Percentiles rank a stretch among this genome's conserved stretches.
These are phyloP conservation scores for Monomorium pharaonis DNA, from an alignment of 1,140 invertebrate genomes.

Conservation along the genomic window DNA sequence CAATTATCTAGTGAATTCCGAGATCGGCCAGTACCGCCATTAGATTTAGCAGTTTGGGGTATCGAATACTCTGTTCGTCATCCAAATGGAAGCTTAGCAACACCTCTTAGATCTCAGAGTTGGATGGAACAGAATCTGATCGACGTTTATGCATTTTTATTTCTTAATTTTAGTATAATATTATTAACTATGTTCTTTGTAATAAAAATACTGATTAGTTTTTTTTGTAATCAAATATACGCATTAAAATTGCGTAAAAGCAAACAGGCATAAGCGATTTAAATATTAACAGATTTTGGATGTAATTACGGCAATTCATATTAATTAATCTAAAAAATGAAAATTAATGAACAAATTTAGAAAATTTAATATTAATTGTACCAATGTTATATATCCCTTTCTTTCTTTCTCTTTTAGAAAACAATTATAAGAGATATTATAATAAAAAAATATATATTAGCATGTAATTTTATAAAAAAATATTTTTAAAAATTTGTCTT, in stretches of 20 bases:
- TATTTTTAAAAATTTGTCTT: too few relatives aligned
- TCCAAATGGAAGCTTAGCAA: not conserved
- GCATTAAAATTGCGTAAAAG: not conserved
- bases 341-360: too few relatives aligned
- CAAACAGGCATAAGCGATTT: not conserved
- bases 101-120: not conserved
- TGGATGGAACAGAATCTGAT: not conserved
- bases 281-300: not conserved
- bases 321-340: too few relatives aligned
- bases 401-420: too few relatives aligned
- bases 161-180: not conserved
- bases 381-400: too few relatives aligned
- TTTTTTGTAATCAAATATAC: not conserved
- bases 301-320: too few relatives aligned
- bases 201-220: not conserved
- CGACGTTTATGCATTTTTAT: slow-evolving; percentile 16
- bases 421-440: too few relatives aligned
- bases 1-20: slow-evolving; percentile 22
- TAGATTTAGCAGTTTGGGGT: slow-evolving; percentile 33
- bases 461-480: too few relatives aligned
- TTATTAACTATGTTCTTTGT: not conserved
- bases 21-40: not conserved
- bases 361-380: too few relatives aligned
- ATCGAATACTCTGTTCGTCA: slow-evolving; percentile 18
- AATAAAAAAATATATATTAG: too few relatives aligned